A percentile compares a stretch with the other conserved stretches of the same genome.
These are phyloP conservation scores for Calypte anna DNA, from an alignment of 2,113 vertebrate genomes.

Conservation along the genomic window DNA sequence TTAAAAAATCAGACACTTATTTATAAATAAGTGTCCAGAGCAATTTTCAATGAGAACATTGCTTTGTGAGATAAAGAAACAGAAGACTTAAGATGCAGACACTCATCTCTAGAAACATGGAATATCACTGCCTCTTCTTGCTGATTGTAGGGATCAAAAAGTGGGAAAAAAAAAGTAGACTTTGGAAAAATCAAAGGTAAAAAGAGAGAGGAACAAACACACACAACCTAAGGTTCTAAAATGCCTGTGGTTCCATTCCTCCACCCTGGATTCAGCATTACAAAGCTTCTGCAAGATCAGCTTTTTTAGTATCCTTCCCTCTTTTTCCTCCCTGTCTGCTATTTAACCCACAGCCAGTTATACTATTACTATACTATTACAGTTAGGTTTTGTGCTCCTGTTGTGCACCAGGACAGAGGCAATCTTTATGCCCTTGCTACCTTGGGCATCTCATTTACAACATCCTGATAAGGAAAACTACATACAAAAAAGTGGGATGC, in stretches of 20 bases:
- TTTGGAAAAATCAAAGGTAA: background rate
- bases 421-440: background rate
- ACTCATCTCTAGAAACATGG: background rate
- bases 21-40: background rate
- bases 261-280: background rate
- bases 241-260: background rate
- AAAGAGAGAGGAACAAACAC: background rate
- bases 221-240: background rate
- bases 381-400: background rate
- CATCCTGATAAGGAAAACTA: background rate
- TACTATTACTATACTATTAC: background rate
- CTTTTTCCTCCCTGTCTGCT: background rate
- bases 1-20: background rate
- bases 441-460: background rate
- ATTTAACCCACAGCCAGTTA: background rate
- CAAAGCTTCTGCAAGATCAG: background rate
- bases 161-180: background rate
- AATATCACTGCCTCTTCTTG: background rate
- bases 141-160: background rate
- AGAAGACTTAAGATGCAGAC: background rate
- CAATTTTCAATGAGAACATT: background rate
- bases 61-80: background rate
- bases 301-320: background rate
- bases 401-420: background rate
- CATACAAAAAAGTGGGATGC: background rate